Base-by-base conservation (phyloP, 1,140 invertebrate species). In the Cylas formicarius region DNA sequence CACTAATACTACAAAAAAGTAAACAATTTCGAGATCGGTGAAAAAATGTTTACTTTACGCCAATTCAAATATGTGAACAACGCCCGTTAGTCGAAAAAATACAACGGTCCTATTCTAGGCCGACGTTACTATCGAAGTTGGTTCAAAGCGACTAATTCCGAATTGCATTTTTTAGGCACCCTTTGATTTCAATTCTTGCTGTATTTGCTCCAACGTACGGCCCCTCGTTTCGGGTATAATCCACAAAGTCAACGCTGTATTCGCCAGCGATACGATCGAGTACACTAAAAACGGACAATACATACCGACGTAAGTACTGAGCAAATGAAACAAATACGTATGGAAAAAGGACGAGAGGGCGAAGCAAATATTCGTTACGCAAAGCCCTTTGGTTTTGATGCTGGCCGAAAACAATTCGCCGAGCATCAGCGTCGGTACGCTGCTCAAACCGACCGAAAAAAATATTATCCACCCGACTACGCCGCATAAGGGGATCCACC, bases 201-300 rank as follows among this genome's bases (percentile, higher is more conserved):
- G 84, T 53, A 52, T 52, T 36, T 49, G 40, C 33, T 52, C 50
- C n/a, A 52, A 37, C 28, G 40, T 50, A 16, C 40, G 48, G 5
- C 50, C 45, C 36, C 40, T 52, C 1, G 50, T 52, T 44, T 52
- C 50, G 1, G 48, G 44, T 11, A 51, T 16, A 21, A 27, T 31
- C 9, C 11, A 13, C 7, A 36, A 29, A 9, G 44, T 32, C 13
- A 51, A 27, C 28, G 48, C 2, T 8, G 34, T 31, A 17, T n/a
- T 33, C 5, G 32, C 6, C 5, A 40, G 35, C 40, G 38, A 43
- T 24, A 38, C 43, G 31, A 35, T 19, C 14, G 32, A 18, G 33
- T 90, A 96, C 22, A 90, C 56, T 78, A 84, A 87, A 63, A 92
- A 88, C 0, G 82, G 78, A 1, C 80, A 81, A 47, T 78, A 72